Percentiles rank a stretch among this genome's conserved stretches.
phyloP scores from a whole-genome alignment of 2,888 invertebrate genomes.

The Calliphora vomitoria region DNA sequence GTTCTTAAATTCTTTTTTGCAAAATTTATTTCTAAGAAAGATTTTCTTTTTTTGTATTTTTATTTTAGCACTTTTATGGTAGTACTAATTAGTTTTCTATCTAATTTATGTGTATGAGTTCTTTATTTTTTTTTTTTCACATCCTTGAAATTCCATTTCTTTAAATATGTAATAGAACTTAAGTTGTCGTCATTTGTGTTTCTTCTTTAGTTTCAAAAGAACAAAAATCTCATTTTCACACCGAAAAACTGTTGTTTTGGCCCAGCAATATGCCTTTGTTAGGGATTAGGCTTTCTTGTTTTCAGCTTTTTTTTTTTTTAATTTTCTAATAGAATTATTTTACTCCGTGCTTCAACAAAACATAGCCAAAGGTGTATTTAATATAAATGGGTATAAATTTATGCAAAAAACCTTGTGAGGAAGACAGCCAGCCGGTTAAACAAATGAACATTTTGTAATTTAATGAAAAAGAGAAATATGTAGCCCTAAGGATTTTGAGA shows the following conservation, averaged over 20 bases:
- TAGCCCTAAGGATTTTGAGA: too few species aligned
- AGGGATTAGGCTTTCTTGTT: background rate
- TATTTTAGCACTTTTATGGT: background rate
- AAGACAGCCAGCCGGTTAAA: background rate
- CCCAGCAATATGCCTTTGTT: conserved; percentile 1
- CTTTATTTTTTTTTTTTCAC: background rate
- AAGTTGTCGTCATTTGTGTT: background rate
- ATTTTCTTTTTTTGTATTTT: background rate
- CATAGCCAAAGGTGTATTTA: background rate
- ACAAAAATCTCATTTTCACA: background rate
- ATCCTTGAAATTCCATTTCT: conserved; percentile 5
- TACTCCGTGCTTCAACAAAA: background rate
- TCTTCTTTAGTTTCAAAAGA: background rate
- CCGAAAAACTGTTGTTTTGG: background rate
- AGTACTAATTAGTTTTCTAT: conserved; percentile 12
- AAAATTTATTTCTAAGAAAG: background rate
- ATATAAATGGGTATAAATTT: background rate
- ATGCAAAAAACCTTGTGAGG: too few species aligned
- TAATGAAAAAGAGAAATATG: background rate
- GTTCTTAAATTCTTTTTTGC: background rate
- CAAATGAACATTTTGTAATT: background rate
- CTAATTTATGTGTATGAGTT: background rate
- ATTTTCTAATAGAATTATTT: background rate
- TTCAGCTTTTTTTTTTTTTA: background rate
- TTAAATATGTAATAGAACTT: background rate